Conservation (phyloP, 2,113 vertebrate species). For the Pterocles orientalis region DNA sequence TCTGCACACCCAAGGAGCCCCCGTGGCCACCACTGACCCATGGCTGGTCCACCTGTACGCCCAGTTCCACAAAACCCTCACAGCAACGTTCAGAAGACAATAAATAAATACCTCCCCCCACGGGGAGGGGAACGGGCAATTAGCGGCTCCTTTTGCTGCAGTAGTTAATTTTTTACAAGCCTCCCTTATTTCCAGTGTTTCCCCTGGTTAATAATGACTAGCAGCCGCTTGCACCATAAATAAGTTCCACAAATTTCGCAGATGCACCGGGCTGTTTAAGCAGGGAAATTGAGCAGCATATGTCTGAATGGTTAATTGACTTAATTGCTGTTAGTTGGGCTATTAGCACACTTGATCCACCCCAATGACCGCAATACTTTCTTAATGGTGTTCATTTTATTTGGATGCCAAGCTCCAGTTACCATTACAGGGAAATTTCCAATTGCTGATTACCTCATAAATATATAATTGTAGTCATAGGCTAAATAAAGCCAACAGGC, state of each 20-base stretch:
- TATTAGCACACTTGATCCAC: constrained; percentile 85
- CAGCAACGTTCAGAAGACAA: neutral
- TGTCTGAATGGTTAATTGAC: constrained; percentile 85
- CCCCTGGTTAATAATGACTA: constrained; percentile 51
- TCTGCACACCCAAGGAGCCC: neutral
- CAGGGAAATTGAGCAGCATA: constrained; percentile 79
- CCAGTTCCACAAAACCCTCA: rapidly evolving
- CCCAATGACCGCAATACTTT: constrained; percentile 79
- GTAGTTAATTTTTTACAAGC: constrained; percentile 56
- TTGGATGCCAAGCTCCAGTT: constrained; percentile 82
- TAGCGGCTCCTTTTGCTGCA: constrained; percentile 23
- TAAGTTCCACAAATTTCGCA: constrained; percentile 70
- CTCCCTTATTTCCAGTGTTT: constrained; percentile 36
- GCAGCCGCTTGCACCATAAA: constrained; percentile 59
- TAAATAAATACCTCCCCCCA: neutral
- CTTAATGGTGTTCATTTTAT: constrained; percentile 79
- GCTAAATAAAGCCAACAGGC: constrained; percentile 75
- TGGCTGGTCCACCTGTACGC: neutral
- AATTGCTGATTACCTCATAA: constrained; percentile 85
- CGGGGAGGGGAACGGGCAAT: constrained; percentile 12
- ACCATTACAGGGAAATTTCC: constrained; percentile 85
- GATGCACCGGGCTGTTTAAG: constrained; percentile 72
- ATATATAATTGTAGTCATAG: constrained; percentile 83
- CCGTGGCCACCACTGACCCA: rapidly evolving
- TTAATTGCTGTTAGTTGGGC: constrained; percentile 85